These are phyloP conservation scores for Folsomia candida DNA, from an alignment of 2,888 invertebrate genomes.

Conservation along the genomic window DNA sequence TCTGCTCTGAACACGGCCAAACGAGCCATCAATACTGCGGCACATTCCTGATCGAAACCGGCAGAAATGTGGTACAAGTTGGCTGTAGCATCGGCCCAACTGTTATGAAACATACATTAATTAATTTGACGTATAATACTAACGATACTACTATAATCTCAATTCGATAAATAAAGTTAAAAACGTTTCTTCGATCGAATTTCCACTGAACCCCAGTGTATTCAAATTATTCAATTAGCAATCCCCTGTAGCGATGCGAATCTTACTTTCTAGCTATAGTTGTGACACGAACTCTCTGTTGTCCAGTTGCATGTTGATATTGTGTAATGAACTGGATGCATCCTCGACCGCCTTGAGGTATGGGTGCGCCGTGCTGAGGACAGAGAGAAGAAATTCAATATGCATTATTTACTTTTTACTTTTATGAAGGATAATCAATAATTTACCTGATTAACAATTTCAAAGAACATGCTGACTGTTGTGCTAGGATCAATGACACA, in stretches of 20 bases:
- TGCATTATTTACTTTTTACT: not conserved
- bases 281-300: constrained; percentile 89
- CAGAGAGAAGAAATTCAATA: not conserved
- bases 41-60: constrained; percentile 97
- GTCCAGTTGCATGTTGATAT: constrained; percentile 96
- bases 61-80: constrained; percentile 88
- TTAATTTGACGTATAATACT: no score
- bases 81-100: constrained; percentile 92
- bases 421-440: not conserved
- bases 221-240: not conserved
- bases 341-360: constrained; percentile 92
- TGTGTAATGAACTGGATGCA: constrained; percentile 97
- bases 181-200: not conserved
- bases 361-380: constrained; percentile 83
- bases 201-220: not conserved
- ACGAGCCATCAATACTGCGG: constrained; percentile 94
- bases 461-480: constrained; percentile 92
- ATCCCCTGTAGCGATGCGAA: not conserved
- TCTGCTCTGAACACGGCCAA: constrained; percentile 95
- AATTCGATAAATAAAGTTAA: constrained; percentile 1
- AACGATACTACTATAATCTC: no score
- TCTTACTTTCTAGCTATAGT: constrained; percentile 90
- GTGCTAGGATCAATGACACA: constrained; percentile 89
- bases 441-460: constrained; percentile 73
- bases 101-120: constrained; percentile 52